phyloP scores from a whole-genome alignment of 2,888 invertebrate genomes.

The Phaedon cochleariae region DNA sequence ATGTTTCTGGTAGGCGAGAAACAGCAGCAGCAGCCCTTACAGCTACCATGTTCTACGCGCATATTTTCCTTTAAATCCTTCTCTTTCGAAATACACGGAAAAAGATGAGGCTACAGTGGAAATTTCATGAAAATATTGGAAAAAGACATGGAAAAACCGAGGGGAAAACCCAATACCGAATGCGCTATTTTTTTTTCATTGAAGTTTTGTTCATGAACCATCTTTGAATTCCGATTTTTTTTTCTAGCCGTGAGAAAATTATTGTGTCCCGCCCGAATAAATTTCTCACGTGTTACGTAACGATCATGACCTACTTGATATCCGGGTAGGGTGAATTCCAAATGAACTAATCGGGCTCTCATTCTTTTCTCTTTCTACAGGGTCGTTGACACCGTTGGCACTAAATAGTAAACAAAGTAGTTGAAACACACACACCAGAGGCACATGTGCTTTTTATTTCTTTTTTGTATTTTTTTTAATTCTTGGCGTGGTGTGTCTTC shows the following conservation, averaged over 20 bases:
- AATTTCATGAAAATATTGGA: no score
- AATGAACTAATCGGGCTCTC: slow-evolving; percentile 13
- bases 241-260: not conserved
- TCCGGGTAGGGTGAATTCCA: slow-evolving; percentile 40
- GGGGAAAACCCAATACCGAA: no score
- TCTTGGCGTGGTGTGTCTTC: not conserved
- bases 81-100: no score
- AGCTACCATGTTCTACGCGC: no score
- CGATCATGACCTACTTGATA: slow-evolving; percentile 44
- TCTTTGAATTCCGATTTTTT: not conserved
- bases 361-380: slow-evolving; percentile 7
- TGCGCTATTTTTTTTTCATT: no score
- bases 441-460: slow-evolving; percentile 27
- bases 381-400: slow-evolving; percentile 32
- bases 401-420: slow-evolving; percentile 36
- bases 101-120: no score
- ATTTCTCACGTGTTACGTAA: slow-evolving; percentile 42
- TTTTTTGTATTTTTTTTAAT: slow-evolving; percentile 13
- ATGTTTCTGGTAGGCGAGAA: no score
- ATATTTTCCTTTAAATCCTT: no score
- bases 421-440: not conserved
- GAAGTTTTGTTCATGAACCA: no score
- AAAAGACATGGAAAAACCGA: no score
- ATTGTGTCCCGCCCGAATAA: not conserved
- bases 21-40: no score